Conservation (phyloP, 2,113 vertebrate genomes). For the Hydrolagus affinis region DNA sequence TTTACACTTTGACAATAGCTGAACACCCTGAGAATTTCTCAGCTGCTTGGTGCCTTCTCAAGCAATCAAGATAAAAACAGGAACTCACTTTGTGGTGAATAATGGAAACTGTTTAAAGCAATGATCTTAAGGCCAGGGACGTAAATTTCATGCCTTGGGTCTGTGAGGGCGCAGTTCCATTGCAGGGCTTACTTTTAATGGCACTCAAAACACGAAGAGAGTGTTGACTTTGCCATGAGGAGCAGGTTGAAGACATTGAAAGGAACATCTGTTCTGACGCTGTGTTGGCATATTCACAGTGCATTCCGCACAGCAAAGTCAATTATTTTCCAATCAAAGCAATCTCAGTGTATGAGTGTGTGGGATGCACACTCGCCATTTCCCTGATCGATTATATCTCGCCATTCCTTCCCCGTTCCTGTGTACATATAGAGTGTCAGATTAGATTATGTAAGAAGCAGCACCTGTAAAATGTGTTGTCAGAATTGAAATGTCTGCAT, state of each 20-base stretch:
- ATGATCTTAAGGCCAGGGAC: background rate
- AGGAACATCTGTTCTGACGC: background rate
- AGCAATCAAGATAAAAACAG: background rate
- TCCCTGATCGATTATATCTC: background rate
- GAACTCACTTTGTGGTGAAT: no score
- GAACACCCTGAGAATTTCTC: background rate
- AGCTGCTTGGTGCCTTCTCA: background rate
- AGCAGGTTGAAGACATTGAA: background rate
- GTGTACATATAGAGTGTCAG: background rate
- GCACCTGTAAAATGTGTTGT: background rate
- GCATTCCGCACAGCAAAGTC: background rate
- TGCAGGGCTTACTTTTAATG: background rate
- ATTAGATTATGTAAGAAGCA: background rate
- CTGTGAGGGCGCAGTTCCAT: background rate
- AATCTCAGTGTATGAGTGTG: background rate
- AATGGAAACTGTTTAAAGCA: background rate
- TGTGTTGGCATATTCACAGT: background rate
- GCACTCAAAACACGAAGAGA: background rate
- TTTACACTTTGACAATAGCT: no score
- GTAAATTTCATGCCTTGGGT: no score
- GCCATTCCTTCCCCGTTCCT: no score
- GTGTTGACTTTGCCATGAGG: background rate
- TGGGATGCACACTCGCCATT: background rate
- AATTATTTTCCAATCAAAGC: background rate
- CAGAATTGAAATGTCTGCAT: constrained; percentile 15